These are phyloP conservation scores for Tachyglossus aculeatus DNA, from an alignment of 2,797 vertebrate species.

Conservation along the genomic window DNA sequence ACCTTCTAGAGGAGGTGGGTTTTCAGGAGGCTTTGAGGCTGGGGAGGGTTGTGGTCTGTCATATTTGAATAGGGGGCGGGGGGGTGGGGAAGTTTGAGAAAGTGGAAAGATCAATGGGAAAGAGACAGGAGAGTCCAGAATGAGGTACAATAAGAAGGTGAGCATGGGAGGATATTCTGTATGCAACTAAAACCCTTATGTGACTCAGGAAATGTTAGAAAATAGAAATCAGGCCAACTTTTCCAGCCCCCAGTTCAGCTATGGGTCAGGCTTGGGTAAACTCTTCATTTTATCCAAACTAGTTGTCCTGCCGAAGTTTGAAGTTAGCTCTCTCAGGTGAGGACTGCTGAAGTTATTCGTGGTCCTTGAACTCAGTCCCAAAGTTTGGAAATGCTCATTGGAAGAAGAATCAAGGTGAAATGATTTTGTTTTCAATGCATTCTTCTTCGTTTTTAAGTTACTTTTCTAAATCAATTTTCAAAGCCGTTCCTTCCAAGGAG, in stretches of 20 bases:
- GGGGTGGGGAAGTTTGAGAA: too few species aligned
- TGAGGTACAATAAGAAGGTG: too few species aligned
- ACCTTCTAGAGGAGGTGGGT: too few species aligned
- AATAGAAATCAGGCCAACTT: not conserved
- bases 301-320: slow-evolving; percentile 14
- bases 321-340: slow-evolving; percentile 1
- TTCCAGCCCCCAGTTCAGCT: not conserved
- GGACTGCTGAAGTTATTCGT: slow-evolving; percentile 18
- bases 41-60: too few species aligned
- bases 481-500: slow-evolving; percentile 36
- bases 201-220: not conserved
- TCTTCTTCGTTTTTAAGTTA: slow-evolving; percentile 50
- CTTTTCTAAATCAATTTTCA: slow-evolving; percentile 36
- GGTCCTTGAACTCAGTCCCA: not conserved
- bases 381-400: not conserved
- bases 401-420: not conserved
- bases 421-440: not conserved
- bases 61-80: too few species aligned
- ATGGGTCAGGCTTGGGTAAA: not conserved
- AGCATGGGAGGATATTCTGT: too few species aligned
- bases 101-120: too few species aligned
- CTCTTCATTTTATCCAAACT: slow-evolving; percentile 12
- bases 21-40: too few species aligned
- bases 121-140: too few species aligned
- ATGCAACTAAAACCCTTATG: too few species aligned